Conservation (phyloP, 1,140 invertebrate species). For the Palaemon carinicauda region DNA sequence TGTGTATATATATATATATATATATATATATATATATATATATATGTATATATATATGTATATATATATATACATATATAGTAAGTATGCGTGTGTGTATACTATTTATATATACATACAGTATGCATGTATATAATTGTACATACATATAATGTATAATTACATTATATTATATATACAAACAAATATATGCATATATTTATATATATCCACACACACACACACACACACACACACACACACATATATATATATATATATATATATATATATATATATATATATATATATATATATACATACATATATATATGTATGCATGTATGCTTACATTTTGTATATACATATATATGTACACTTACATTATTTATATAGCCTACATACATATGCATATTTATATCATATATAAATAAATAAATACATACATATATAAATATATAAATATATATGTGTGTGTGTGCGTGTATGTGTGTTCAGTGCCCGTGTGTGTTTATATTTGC, state of each 20-base stretch:
- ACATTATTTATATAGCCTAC: no score
- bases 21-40: not conserved
- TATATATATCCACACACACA: no score
- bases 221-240: not conserved
- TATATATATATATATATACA: not conserved
- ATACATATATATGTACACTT: not conserved
- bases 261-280: slow-evolving; percentile 2
- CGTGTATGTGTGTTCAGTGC: no score
- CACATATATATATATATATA: not conserved
- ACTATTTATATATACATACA: not conserved
- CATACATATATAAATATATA: not conserved
- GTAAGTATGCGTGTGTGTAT: not conserved
- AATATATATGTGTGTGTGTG: not conserved
- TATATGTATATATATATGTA: not conserved
- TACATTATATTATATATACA: not conserved
- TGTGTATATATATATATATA: not conserved
- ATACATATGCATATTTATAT: not conserved
- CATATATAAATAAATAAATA: not conserved
- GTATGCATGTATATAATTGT: not conserved
- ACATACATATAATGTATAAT: not conserved
- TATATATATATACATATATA: not conserved
- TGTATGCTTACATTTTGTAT: not conserved
- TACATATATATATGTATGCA: not conserved
- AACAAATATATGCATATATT: not conserved
- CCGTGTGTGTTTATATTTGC: no score